Evolutionary conservation across 2,888 invertebrate genomes (phyloP).

Genomic region (Cerastoderma edule): DNA sequence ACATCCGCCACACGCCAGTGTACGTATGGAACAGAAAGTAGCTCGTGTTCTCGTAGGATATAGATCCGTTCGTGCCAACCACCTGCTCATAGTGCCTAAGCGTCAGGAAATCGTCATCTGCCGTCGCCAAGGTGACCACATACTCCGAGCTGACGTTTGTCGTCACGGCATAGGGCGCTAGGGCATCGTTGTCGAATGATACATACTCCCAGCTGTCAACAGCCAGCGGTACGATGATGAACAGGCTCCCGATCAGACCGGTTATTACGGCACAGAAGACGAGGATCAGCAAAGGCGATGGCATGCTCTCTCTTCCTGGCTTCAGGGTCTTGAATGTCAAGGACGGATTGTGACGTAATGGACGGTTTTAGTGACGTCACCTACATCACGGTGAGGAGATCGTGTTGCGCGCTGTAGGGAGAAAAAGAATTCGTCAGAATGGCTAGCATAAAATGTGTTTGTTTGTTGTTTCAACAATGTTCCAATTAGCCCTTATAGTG

Average conservation of each 20-base stretch:
- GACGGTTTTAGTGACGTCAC: not conserved
- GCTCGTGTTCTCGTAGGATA: conserved; percentile 28
- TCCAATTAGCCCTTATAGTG: too few species aligned
- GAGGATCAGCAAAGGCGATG: conserved; percentile 67
- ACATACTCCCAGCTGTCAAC: conserved; percentile 64
- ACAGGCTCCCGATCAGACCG: conserved; percentile 62
- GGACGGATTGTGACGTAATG: conserved; percentile 14
- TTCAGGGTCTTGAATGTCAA: too few species aligned
- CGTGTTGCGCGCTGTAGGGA: too few species aligned
- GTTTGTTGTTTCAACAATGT: too few species aligned
- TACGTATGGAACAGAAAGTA: conserved; percentile 59
- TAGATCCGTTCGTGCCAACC: conserved; percentile 28
- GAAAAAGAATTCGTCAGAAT: too few species aligned
- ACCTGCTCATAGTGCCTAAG: conserved; percentile 29
- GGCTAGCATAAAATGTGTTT: too few species aligned
- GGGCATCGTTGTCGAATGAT: conserved; percentile 42
- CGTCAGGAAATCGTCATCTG: conserved; percentile 38
- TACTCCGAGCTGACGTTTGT: conserved; percentile 52
- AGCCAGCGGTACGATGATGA: conserved; percentile 65
- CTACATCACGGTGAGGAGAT: not conserved
- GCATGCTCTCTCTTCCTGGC: too few species aligned
- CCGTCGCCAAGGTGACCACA: conserved; percentile 41
- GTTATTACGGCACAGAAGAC: conserved; percentile 60
- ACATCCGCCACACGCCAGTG: conserved; percentile 65
- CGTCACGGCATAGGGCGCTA: conserved; percentile 40